phyloP scores from a whole-genome alignment of 1,140 invertebrate species.

The Tenebrio molitor region DNA sequence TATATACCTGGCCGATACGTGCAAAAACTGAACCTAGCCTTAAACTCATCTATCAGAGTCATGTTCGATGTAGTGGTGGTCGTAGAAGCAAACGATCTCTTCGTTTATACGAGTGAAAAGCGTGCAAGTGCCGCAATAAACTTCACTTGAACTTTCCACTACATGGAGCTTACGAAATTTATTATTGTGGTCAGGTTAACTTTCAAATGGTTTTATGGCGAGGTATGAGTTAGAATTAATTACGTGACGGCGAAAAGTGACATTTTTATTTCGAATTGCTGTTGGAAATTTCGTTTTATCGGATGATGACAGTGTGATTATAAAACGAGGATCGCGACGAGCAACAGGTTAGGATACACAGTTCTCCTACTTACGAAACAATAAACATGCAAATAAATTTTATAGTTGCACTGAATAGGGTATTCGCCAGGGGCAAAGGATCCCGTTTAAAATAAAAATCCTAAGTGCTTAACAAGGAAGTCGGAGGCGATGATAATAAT shows the following conservation, averaged over 20 bases:
- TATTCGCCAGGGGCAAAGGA: background rate
- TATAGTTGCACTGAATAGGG: background rate
- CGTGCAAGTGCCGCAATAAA: constrained; percentile 35
- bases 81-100: constrained; percentile 38
- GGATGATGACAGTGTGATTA: constrained; percentile 22
- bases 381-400: constrained; percentile 37
- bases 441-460: background rate
- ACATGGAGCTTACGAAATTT: constrained; percentile 23
- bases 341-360: constrained; percentile 30
- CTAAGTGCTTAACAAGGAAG: too few species aligned
- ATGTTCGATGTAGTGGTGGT: constrained; percentile 16
- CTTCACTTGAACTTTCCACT: constrained; percentile 29
- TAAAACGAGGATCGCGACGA: constrained; percentile 5
- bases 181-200: constrained; percentile 25
- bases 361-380: constrained; percentile 31
- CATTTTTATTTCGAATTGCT: background rate
- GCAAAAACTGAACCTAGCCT: constrained; percentile 35
- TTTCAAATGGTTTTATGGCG: constrained; percentile 1
- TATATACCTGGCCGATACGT: constrained; percentile 43
- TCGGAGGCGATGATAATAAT: too few species aligned
- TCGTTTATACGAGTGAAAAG: constrained; percentile 35
- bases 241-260: constrained; percentile 7
- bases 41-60: constrained; percentile 38
- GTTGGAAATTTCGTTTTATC: background rate
- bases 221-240: constrained; percentile 11